Evolutionary conservation across 2,888 invertebrate genomes (phyloP).

Genomic region (Apeira syringaria): DNA sequence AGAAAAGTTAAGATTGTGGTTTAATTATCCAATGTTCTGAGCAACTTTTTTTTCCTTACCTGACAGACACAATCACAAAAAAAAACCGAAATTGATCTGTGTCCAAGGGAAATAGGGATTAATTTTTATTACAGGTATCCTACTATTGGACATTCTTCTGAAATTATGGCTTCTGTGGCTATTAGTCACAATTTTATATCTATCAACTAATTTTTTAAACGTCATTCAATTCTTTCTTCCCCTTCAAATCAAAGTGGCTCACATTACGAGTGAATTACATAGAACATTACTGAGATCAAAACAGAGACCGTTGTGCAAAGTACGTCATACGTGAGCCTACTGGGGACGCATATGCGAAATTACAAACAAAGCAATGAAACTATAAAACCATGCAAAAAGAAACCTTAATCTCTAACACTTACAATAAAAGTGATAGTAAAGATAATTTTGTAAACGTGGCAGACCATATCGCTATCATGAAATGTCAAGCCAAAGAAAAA

Average conservation of each 20-base stretch:
- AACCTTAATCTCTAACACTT: neutral
- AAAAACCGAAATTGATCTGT: too few relatives aligned
- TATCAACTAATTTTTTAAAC: too few relatives aligned
- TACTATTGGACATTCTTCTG: too few relatives aligned
- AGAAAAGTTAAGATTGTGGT: too few relatives aligned
- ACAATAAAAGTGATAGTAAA: constrained; percentile 1
- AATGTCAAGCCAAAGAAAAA: constrained; percentile 8
- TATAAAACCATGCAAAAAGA: constrained; percentile 4
- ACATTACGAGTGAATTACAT: constrained; percentile 41
- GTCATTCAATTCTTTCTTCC: constrained; percentile 12
- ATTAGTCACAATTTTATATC: too few relatives aligned
- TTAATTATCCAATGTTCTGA: too few relatives aligned
- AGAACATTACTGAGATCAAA: constrained; percentile 42
- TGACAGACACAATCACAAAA: too few relatives aligned
- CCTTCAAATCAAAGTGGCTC: constrained; percentile 22
- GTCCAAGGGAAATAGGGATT: too few relatives aligned
- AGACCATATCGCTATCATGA: constrained; percentile 13
- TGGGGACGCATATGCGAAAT: constrained; percentile 47
- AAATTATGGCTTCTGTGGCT: too few relatives aligned
- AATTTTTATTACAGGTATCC: too few relatives aligned
- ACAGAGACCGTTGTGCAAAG: constrained; percentile 50
- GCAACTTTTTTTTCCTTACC: too few relatives aligned
- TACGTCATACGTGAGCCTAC: constrained; percentile 56
- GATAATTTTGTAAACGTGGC: constrained; percentile 1
- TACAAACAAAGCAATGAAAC: constrained; percentile 24